Base-by-base conservation (phyloP, 1,140 invertebrate genomes). In the Geopemphigus sp. region DNA sequence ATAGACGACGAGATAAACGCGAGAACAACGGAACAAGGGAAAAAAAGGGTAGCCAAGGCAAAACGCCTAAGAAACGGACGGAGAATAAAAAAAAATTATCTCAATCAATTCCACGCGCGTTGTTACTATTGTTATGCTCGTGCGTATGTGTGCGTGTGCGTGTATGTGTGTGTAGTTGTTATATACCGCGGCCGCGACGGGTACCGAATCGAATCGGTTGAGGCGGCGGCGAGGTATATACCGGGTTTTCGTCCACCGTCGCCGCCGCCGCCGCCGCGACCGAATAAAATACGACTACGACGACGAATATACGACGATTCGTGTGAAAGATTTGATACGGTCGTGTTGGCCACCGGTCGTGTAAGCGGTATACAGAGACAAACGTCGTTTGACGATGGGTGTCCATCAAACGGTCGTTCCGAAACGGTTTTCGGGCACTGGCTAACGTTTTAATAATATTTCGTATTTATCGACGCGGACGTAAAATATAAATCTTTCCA, bases 31-130 rank as follows among this genome's bases (percentile, higher is more conserved):
- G 24, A 70, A 70, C 66, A 17, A 70, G 12, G 26, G 26, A 54
- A 72, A 78, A 76, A 78, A 78, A 78, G 74, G 74, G 74, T 78
- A 78, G 74, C 45, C 57, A 61, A 78, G 74, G 74, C 57, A 32
- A 61, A 72, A 72, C 68, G 24, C 22, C 68, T 53, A 72, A 54
- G 68, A 54, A 72, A 70, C 24, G 66, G 24, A 70, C 64, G 15
- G 22, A 68, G 45, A 10, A 17, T 15, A 50, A 26, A 14, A 26
- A 78, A 78, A 78, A 54, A 72, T 72, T 47, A 29, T 72, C 68
- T 72, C 68, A 72, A 72, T 72, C 68, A 72, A 78, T 63, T 78
- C 74, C 56, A 76, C 56, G 56, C 32, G 56, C 73, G 56, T 76
- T 39, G 15, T 78, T 61, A 63, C 53, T 78, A 63, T 63, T 78